A percentile compares a stretch with the other conserved stretches of the same genome.
phyloP scores from a whole-genome alignment of 1,140 invertebrate genomes.

The Drosophila kohkoa region DNA sequence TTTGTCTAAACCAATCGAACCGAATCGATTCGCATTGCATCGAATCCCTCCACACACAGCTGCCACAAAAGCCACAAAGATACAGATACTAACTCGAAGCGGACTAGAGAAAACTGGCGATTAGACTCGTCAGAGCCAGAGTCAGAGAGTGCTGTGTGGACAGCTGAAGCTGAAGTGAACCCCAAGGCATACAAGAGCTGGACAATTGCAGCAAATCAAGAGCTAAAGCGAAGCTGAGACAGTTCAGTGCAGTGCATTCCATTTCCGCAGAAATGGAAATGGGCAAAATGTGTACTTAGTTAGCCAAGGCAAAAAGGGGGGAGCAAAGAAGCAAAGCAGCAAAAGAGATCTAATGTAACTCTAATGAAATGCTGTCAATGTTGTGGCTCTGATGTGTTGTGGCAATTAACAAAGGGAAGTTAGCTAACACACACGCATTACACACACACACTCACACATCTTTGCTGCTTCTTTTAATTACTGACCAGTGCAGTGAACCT shows the following conservation, averaged over 20 bases:
- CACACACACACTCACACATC: neutral
- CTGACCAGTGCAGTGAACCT: slow-evolving; percentile 67
- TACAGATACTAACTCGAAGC: neutral
- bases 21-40: slow-evolving; percentile 48
- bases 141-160: slow-evolving; percentile 38
- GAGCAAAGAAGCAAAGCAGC: no score
- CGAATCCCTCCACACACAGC: slow-evolving; percentile 19
- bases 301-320: neutral
- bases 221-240: slow-evolving; percentile 25
- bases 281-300: slow-evolving; percentile 6
- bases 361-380: slow-evolving; percentile 51
- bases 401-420: slow-evolving; percentile 47
- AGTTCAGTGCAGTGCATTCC: slow-evolving; percentile 24
- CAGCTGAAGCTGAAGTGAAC: slow-evolving; percentile 41
- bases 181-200: slow-evolving; percentile 41
- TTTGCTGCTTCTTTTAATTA: slow-evolving; percentile 63
- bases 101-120: slow-evolving; percentile 25
- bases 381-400: slow-evolving; percentile 19
- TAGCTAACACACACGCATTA: slow-evolving; percentile 30
- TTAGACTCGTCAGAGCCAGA: slow-evolving; percentile 24
- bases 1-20: slow-evolving; percentile 33
- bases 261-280: slow-evolving; percentile 60
- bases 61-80: slow-evolving; percentile 32
- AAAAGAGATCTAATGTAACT: slow-evolving; percentile 60
- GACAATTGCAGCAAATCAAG: slow-evolving; percentile 67